Evolutionary conservation across 2,888 invertebrate genomes (phyloP).

Genomic region (Troides helena): DNA sequence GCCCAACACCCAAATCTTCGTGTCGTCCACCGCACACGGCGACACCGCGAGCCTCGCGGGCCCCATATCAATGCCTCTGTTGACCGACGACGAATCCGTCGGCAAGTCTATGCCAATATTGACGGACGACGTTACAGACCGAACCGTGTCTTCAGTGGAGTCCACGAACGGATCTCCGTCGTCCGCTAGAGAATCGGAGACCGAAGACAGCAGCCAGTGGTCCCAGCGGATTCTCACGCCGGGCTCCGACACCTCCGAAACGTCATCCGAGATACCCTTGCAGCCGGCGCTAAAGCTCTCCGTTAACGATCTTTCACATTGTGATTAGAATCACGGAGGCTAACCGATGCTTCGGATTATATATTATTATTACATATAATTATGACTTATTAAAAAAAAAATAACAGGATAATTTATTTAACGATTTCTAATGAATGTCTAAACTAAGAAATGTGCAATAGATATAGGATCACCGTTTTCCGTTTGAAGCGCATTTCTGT

Average conservation of each 20-base stretch:
- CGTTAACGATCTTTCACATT: conserved; percentile 54
- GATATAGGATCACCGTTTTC: conserved; percentile 44
- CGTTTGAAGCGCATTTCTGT: conserved; percentile 8
- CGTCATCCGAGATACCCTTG: conserved; percentile 66
- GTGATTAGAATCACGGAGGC: conserved; percentile 45
- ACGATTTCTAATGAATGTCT: conserved; percentile 36
- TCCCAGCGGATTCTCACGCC: conserved; percentile 61
- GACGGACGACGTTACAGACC: conserved; percentile 60
- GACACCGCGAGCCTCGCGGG: conserved; percentile 49
- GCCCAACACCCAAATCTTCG: conserved; percentile 62
- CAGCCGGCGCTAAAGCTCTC: conserved; percentile 67
- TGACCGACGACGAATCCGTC: conserved; percentile 71
- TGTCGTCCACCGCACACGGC: conserved; percentile 53
- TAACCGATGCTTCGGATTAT: not conserved
- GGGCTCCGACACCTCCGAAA: conserved; percentile 62
- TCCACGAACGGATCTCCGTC: conserved; percentile 54
- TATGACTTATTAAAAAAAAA: conserved; percentile 15
- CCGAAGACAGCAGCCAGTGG: conserved; percentile 55
- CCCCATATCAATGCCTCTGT: conserved; percentile 81
- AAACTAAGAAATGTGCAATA: conserved; percentile 55
- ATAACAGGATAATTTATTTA: conserved; percentile 36
- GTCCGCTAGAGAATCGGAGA: conserved; percentile 53
- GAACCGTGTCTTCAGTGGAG: conserved; percentile 54
- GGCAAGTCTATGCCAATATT: conserved; percentile 69
- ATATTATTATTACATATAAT: not conserved